Conservation (phyloP, 2,888 invertebrate genomes). For the Meteorus cinctellus region DNA sequence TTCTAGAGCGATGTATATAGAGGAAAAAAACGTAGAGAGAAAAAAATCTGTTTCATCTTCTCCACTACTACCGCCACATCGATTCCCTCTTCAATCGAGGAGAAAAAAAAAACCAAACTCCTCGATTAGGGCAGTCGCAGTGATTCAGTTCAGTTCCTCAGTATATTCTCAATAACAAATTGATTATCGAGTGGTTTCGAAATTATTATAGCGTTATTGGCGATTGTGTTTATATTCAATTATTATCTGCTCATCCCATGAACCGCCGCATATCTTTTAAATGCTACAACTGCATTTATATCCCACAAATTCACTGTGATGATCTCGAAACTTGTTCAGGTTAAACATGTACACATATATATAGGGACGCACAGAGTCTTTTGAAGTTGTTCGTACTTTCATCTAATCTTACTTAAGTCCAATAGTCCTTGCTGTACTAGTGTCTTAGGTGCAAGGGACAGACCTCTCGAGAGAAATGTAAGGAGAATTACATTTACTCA, state of each 20-base stretch:
- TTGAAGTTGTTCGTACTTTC: not conserved
- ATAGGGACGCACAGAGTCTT: not conserved
- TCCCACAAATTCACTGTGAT: not conserved
- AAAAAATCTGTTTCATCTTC: constrained; percentile 18
- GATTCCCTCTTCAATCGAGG: not conserved
- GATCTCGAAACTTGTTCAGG: not conserved
- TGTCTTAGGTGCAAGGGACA: constrained; percentile 14
- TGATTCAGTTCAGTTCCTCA: no score
- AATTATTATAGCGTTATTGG: no score
- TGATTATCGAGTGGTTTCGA: no score
- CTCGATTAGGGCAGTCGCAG: not conserved
- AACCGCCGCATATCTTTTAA: no score
- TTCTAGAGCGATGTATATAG: not conserved
- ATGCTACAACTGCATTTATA: not conserved
- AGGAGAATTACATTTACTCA: constrained; percentile 11
- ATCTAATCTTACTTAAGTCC: constrained; percentile 38
- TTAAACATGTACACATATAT: not conserved
- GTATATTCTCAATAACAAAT: no score
- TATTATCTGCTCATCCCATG: no score
- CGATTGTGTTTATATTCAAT: no score
- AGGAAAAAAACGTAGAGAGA: not conserved
- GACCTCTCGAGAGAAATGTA: not conserved
- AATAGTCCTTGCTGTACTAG: constrained; percentile 38
- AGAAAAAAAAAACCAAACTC: not conserved
- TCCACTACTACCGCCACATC: not conserved